Evolutionary conservation across 2,113 vertebrate genomes (phyloP).

Genomic region (Atlantisia rogersi): DNA sequence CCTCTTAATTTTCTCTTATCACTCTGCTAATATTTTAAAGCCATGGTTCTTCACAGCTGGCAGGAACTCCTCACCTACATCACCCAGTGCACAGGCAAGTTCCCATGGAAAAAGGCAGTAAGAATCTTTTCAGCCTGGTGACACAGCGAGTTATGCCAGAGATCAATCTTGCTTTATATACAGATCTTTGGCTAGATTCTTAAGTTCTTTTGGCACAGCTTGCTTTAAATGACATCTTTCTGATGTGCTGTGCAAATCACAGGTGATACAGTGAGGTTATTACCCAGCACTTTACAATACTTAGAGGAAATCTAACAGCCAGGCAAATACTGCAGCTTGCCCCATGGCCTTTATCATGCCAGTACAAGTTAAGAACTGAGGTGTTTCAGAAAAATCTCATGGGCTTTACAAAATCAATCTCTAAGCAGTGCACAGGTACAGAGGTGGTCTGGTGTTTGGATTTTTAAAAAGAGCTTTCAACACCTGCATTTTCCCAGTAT

Average conservation of each 20-base stretch:
- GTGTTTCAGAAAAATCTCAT: not conserved
- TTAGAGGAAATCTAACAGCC: not conserved
- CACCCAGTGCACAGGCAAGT: not conserved
- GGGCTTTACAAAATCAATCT: not conserved
- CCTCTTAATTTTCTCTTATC: not conserved
- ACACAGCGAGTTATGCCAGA: not conserved
- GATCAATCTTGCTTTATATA: not conserved
- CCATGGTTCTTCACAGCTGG: not conserved
- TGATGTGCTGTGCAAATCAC: not conserved
- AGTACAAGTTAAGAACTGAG: not conserved
- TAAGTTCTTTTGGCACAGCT: not conserved
- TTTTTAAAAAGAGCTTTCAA: not conserved
- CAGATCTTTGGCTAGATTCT: not conserved
- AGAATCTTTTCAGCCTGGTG: not conserved
- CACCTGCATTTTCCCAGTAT: not conserved
- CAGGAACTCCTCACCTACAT: not conserved
- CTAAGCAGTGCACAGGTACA: not conserved
- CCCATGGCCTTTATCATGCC: accelerated
- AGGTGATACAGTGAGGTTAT: not conserved
- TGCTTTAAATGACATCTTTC: not conserved
- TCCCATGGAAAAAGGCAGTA: not conserved
- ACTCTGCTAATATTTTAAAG: not conserved
- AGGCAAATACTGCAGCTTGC: not conserved
- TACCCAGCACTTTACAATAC: not conserved
- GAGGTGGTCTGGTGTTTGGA: not conserved